Conservation (phyloP, 2,113 vertebrate species). For the Spermophilus dauricus region DNA sequence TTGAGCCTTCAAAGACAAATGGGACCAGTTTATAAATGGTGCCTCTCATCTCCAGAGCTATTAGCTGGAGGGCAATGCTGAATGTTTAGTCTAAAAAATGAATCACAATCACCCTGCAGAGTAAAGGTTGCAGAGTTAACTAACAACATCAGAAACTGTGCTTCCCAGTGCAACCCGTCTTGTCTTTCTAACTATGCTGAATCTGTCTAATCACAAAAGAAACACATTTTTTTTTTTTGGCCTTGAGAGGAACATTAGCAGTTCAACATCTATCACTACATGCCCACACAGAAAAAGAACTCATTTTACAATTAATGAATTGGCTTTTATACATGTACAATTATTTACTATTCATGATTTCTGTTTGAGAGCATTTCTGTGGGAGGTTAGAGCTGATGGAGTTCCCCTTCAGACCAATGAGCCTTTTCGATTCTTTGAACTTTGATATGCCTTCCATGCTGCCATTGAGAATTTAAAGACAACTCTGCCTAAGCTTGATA, state of each 20-base stretch:
- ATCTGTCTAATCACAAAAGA: conserved; percentile 67
- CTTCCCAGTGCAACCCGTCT: not conserved
- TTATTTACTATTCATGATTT: conserved; percentile 5
- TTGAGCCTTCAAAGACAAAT: conserved; percentile 69
- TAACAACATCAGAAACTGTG: not conserved
- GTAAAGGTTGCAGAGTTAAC: conserved; percentile 64
- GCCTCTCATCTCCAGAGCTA: conserved; percentile 71
- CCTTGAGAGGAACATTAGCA: not conserved
- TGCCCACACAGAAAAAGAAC: conserved; percentile 46
- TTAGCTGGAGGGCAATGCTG: conserved; percentile 62
- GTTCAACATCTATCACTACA: conserved; percentile 66
- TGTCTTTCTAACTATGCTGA: conserved; percentile 55
- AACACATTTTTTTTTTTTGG: not conserved
- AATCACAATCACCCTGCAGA: conserved; percentile 70
- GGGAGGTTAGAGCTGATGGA: not conserved
- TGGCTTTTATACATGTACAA: not conserved
- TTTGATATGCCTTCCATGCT: not conserved
- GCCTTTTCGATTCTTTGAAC: not conserved
- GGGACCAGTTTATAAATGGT: conserved; percentile 61
- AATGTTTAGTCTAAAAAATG: conserved; percentile 77
- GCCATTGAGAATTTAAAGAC: not conserved
- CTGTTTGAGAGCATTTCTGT: not conserved
- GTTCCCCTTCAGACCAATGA: not conserved
- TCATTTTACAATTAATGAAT: conserved; percentile 61
- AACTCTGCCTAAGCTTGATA: not conserved